Evolutionary conservation across 2,797 vertebrate species (phyloP).

Genomic region (Rhinogobio ventralis): DNA sequence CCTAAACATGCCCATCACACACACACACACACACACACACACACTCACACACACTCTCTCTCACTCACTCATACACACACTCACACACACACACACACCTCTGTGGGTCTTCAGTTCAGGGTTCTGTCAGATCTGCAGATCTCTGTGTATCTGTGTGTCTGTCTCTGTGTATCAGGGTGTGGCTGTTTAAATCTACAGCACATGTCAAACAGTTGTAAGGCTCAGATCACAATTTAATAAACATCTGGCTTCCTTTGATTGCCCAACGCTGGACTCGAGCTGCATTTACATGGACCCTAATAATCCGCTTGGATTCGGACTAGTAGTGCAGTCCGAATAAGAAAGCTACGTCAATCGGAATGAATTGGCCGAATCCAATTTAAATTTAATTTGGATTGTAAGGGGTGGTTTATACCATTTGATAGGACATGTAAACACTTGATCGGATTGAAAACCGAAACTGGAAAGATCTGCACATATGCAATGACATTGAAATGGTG

Average conservation of each 20-base stretch:
- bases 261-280: not conserved
- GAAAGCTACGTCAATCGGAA: not conserved
- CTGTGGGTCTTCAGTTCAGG: constrained; percentile 47
- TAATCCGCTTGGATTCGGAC: not conserved
- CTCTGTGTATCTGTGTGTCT: too few relatives aligned
- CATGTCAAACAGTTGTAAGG: constrained; percentile 4
- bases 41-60: too few relatives aligned
- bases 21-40: too few relatives aligned
- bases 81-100: constrained; percentile 22
- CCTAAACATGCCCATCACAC: too few relatives aligned
- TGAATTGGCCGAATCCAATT: not conserved
- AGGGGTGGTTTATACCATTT: not conserved
- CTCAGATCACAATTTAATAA: constrained; percentile 15
- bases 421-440: not conserved
- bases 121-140: constrained; percentile 48
- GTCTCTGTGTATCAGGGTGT: constrained; percentile 48
- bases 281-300: not conserved
- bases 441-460: not conserved
- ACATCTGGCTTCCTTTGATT: not conserved
- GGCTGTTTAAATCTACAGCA: constrained; percentile 39
- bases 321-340: not conserved
- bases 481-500: not conserved
- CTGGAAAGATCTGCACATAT: not conserved
- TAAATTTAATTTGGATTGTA: not conserved
- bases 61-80: constrained; percentile 20